Evolutionary conservation across 2,888 invertebrate species (phyloP), one percentile per base, ranked within the genome.

Genomic region (Ramazzottius varieornatus): DNA sequence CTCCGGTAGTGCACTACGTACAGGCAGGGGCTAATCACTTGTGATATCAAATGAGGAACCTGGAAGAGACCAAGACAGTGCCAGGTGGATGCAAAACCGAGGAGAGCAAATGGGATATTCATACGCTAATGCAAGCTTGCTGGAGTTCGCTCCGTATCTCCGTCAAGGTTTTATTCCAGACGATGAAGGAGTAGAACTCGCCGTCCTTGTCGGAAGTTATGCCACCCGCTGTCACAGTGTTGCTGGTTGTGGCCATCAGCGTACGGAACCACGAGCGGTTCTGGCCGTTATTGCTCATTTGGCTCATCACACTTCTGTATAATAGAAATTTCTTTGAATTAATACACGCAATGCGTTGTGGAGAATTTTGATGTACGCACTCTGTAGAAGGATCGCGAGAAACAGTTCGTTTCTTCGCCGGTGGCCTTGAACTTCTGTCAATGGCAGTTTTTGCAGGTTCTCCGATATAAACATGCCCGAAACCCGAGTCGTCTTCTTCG

Each of bases 261-360:
- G 54, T 54, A 24, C 54, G 54, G 54, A 54, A 54, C 54, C 54
- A 54, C 4, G 54, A 54, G 54, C 54, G 54, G 24, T 29, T 54
- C 24, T 54, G 54, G 29, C 54, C 54, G 54, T 54, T 54, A 13
- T 4, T 54, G 29, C 54, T 54, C 54, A 54, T 24, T 29, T 54
- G 54, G 24, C 54, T 54, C n/a, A 24, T 54, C 20, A 54, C 54
- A 54, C 54, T 54, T 24, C 54, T 54, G 29, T 24, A 54, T 8
- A 54, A 24, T n/a, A 40, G 20, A 40, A 40, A 20, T 40, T 40
- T 40, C 40, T 8, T 40, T 40, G 40, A 13, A 8, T 40, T 8
- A 40, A 40, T 13, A 40, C 20, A 8, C 8, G 20, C 40, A 40
- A 40, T 8, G 40, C 40, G 20, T 8, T 13, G 8, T 13, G 20